These are phyloP conservation scores for Cantharis rustica DNA, from an alignment of 2,888 invertebrate genomes.

Conservation along the genomic window DNA sequence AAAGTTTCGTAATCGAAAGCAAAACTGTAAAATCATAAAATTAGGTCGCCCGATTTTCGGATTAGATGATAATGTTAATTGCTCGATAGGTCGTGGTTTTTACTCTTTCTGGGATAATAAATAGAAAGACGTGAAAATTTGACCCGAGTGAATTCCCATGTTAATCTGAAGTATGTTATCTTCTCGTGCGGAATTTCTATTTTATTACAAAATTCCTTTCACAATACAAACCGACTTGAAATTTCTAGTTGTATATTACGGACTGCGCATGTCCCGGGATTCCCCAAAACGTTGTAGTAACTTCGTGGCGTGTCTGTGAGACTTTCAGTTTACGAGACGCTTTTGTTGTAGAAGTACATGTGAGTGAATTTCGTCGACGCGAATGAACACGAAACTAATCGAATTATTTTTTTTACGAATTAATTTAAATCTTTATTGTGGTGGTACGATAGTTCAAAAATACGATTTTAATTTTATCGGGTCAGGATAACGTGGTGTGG, in stretches of 20 bases:
- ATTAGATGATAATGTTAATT: neutral
- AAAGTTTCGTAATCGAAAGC: neutral
- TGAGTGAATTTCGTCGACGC: constrained; percentile 3
- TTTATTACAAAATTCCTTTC: neutral
- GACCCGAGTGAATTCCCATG: neutral
- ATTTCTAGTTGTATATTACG: neutral
- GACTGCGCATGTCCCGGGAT: constrained; percentile 50
- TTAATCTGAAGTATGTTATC: neutral
- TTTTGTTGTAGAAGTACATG: neutral
- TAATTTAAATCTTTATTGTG: neutral
- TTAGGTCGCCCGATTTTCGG: neutral
- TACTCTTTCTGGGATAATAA: neutral
- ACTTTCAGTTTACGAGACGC: constrained; percentile 39
- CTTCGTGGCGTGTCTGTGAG: constrained; percentile 28
- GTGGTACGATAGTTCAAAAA: neutral
- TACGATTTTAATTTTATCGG: neutral
- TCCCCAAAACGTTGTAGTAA: constrained; percentile 42
- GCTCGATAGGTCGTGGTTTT: neutral
- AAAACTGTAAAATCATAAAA: neutral
- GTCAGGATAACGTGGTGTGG: neutral
- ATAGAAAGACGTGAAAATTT: neutral
- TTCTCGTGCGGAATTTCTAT: neutral
- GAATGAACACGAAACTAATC: constrained; percentile 29
- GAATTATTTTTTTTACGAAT: constrained; percentile 15
- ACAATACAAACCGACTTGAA: neutral